Conservation (phyloP, 2,797 vertebrate genomes). For the Sus cebifrons region DNA sequence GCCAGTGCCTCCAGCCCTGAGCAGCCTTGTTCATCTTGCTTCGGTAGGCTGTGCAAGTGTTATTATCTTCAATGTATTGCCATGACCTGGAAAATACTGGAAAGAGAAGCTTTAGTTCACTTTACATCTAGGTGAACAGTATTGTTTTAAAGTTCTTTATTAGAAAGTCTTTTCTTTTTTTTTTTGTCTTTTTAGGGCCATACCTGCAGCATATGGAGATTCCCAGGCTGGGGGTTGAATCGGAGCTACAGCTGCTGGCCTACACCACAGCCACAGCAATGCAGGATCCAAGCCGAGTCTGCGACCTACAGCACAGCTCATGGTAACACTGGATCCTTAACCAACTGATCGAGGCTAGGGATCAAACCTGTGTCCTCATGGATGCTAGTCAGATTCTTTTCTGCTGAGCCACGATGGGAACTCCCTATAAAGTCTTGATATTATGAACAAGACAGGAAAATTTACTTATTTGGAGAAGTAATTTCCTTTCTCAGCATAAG, state of each 20-base stretch:
- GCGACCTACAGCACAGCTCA: too few species aligned
- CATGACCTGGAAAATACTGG: background rate
- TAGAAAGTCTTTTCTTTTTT: background rate
- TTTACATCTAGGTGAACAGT: background rate
- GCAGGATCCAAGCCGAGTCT: too few species aligned
- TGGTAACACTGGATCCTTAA: too few species aligned
- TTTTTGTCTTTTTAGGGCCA: too few species aligned
- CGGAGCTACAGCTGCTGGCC: too few species aligned
- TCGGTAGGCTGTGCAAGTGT: background rate
- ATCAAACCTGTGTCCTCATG: too few species aligned
- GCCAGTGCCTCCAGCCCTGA: background rate
- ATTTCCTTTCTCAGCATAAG: background rate
- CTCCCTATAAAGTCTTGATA: background rate
- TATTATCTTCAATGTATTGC: background rate
- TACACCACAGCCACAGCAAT: too few species aligned
- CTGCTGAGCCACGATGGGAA: too few species aligned
- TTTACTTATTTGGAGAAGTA: slow-evolving; percentile 23
- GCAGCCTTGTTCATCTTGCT: background rate
- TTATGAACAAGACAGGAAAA: background rate
- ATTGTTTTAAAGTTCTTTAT: background rate
- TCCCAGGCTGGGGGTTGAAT: too few species aligned
- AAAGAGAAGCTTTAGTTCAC: background rate
- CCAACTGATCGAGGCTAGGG: too few species aligned
- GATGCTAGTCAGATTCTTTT: too few species aligned
- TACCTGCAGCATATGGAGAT: too few species aligned